These are phyloP conservation scores for Trachelus tabidus DNA, from an alignment of 2,888 invertebrate species.

Conservation along the genomic window DNA sequence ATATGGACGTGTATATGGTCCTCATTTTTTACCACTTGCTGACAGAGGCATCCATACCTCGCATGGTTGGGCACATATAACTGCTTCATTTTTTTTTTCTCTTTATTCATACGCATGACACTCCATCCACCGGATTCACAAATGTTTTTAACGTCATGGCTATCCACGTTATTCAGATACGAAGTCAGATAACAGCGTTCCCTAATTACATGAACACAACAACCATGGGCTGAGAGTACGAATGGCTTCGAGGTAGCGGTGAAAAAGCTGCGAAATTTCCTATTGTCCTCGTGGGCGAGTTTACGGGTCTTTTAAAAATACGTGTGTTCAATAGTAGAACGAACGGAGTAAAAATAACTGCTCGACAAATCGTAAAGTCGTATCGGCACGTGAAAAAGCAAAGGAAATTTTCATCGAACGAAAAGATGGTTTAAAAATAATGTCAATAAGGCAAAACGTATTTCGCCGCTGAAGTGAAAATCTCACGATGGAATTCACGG, in stretches of 20 bases:
- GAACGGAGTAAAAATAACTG: neutral
- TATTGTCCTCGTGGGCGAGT: neutral
- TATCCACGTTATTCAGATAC: neutral
- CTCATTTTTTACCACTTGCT: constrained; percentile 8
- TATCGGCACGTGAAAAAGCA: neutral
- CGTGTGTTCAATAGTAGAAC: neutral
- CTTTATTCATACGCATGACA: neutral
- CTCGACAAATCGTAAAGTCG: neutral
- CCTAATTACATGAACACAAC: neutral
- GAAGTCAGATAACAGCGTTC: neutral
- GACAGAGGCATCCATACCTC: neutral
- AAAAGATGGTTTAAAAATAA: neutral
- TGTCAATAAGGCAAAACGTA: neutral
- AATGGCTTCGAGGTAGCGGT: neutral
- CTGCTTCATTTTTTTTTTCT: neutral
- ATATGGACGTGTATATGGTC: constrained; percentile 3
- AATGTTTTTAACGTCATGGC: neutral
- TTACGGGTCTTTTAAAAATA: too few species aligned
- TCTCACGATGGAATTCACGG: neutral
- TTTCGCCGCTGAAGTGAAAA: neutral
- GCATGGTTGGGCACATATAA: neutral
- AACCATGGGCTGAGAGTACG: neutral
- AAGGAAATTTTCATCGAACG: neutral
- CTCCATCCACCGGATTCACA: neutral
- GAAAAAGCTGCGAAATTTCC: neutral